phyloP scores from a whole-genome alignment of 2,888 invertebrate genomes.

The Odontocolon sp. region DNA sequence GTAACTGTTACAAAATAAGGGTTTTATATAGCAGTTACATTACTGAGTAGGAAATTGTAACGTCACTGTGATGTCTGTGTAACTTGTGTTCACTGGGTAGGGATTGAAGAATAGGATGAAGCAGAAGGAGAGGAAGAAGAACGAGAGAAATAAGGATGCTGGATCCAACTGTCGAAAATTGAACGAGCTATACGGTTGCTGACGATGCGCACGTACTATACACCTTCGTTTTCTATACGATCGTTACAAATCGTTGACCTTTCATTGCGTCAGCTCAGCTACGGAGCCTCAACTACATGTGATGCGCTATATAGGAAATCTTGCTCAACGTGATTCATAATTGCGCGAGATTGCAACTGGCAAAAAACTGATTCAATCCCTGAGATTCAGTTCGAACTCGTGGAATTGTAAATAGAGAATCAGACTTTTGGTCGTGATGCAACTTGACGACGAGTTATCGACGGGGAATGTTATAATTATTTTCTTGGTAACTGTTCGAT shows the following conservation, averaged over 20 bases:
- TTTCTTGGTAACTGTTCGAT: not conserved
- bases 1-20: no score
- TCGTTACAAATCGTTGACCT: slow-evolving; percentile 15
- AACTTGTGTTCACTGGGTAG: not conserved
- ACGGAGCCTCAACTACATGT: not conserved
- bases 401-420: not conserved
- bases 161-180: not conserved
- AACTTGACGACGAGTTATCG: slow-evolving; percentile 24
- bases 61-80: no score
- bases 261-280: slow-evolving; percentile 9
- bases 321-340: slow-evolving; percentile 43
- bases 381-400: not conserved
- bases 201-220: slow-evolving; percentile 42
- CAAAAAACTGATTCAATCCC: not conserved
- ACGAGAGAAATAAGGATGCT: not conserved
- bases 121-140: not conserved
- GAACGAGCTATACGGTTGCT: not conserved
- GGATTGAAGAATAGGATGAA: not conserved
- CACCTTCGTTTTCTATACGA: not conserved
- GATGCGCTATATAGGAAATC: not conserved
- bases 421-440: slow-evolving; percentile 28
- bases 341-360: slow-evolving; percentile 29
- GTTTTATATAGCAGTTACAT: no score
- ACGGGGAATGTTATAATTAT: not conserved
- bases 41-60: no score